These are phyloP conservation scores for cattle (Bos taurus) DNA, from an alignment of 2,113 vertebrate species.

Conservation along the genomic window DNA sequence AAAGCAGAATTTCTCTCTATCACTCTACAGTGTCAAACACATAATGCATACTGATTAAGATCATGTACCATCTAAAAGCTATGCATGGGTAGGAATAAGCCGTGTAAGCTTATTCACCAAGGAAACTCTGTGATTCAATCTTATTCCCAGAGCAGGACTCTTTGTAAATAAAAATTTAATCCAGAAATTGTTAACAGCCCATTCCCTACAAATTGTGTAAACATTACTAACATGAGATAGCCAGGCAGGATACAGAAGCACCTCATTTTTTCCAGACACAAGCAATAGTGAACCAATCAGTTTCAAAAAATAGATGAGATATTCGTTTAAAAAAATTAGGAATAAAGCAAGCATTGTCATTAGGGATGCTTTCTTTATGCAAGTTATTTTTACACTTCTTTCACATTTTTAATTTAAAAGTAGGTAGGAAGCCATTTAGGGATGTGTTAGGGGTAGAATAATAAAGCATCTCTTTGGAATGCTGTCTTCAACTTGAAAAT, in stretches of 20 bases:
- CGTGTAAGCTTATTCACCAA: conserved; percentile 59
- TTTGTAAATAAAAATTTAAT: conserved; percentile 53
- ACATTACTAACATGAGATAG: not conserved
- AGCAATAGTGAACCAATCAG: not conserved
- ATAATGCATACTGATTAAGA: not conserved
- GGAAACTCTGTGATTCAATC: conserved; percentile 58
- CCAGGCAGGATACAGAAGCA: not conserved
- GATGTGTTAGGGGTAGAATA: not conserved
- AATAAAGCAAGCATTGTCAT: not conserved
- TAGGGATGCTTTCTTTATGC: not conserved
- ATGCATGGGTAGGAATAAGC: not conserved
- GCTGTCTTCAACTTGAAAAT: not conserved
- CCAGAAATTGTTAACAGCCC: not conserved
- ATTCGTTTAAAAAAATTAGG: not conserved
- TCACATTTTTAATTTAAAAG: not conserved
- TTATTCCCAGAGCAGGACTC: not conserved
- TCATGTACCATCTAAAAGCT: not conserved
- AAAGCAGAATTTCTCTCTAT: not conserved
- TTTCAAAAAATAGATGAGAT: not conserved
- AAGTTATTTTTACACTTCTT: not conserved
- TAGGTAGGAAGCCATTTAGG: not conserved
- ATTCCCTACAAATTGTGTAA: not conserved
- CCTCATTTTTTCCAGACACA: not conserved
- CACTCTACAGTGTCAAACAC: not conserved
- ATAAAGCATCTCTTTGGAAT: not conserved